Base-by-base conservation (phyloP, 2,113 vertebrate species). In the Chrysochloris asiatica region DNA sequence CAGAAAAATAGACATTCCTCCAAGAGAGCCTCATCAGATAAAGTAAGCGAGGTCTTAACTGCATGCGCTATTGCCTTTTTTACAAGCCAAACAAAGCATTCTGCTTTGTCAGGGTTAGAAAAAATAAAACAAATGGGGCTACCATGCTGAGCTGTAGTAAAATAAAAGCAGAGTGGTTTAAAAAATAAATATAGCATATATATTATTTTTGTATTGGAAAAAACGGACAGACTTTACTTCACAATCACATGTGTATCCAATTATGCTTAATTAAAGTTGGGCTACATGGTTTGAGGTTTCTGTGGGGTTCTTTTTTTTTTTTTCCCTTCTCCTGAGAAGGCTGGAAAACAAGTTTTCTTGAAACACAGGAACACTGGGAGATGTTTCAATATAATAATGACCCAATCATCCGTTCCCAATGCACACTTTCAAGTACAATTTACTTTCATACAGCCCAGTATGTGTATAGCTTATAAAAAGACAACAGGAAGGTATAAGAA, bases 11-110 rank as follows among this genome's bases (percentile, higher is more conserved):
- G 50, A 61, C 81, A 95, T 95, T 95, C 93, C 71, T 94, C 54
- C 84, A 76, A 96, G 92, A 81, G 72, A 22, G 65, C 61, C 81
- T 96, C 90, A 96, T 94, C 90, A 95, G 95, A 92, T 94, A 87
- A 93, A 94, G 88, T 63, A 83, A 95, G 93, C 88, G 91, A 93
- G 83, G 72, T 87, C 84, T 90, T 89, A 91, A 94, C 86, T 94
- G 63, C 38, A 86, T 71, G 88, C 83, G 81, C 88, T 92, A 59
- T 26, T 84, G 88, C 86, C 88, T 88, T 96, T 93, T 79, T 43
- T 67, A 92, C 92, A 94, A 92, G 88, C 92, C 92, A 96, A 96
- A 89, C 47, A 88, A 84, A 96, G 92, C 78, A 96, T 87, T 95
- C 83, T 96, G 84, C 90, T 94, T 93, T 89, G 92, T 96, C 91